Evolutionary conservation across 2,888 invertebrate species (phyloP), one percentile per base, ranked within the genome.

Genomic region (Galeruca laticollis): DNA sequence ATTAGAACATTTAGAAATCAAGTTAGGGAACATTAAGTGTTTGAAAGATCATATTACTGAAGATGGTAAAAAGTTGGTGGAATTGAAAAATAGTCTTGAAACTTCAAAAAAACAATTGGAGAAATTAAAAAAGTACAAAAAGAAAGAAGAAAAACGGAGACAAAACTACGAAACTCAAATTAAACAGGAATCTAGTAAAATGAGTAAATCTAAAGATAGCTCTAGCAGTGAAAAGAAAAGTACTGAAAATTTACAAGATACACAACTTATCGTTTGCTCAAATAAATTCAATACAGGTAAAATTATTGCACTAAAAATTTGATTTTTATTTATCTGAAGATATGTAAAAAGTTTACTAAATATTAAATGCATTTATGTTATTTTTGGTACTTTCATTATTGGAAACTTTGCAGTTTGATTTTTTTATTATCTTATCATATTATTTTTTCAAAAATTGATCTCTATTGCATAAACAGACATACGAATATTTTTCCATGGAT

Each of bases 71-170:
- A 93, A 92, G 80, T 89, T 93, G 9, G 88, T 90, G 77, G 92
- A 93, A 79, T 87, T 93, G 73, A 92, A 94, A 81, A 90, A 89
- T 71, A 93, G 92, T 76, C 85, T 94, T 2, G 90, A 91, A 79
- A 89, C 90, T 8, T 93, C 93, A 0, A 92, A 91, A 79, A 92
- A 92, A 79, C 91, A 93, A 81, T 88, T 94, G 80, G 93, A 93
- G 61, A 92, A 92, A 80, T 85, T 94, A 59, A 91, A 91, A 81
- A 90, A 91, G 79, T 91, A 92, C 78, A 88, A 93, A 20, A 91
- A 91, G 75, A 91, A 92, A 78, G 93, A 94, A 76, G 92, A 92
- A 76, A 92, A 93, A 80, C 86, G 90, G 9, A 92, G 90, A 79
- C 89, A 89, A 72, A 90, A 90, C 52, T 86, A 93, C 76, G 92